phyloP scores from a whole-genome alignment of 2,888 invertebrate genomes.

The Dromius quadrimaculatus region DNA sequence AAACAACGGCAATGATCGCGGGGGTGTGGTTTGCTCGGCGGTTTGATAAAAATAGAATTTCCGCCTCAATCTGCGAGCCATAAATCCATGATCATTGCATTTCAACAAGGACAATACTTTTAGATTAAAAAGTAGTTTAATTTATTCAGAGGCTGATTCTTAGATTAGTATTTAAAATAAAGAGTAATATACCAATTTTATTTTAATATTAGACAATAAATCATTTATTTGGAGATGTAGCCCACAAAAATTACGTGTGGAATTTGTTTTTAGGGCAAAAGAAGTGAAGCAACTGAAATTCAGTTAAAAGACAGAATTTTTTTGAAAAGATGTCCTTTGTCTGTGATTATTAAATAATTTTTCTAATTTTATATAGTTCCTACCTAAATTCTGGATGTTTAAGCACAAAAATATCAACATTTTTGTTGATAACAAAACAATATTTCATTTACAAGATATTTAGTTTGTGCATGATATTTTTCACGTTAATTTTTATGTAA shows the following conservation, averaged over 20 bases:
- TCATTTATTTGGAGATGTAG: not conserved
- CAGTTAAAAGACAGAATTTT: too few relatives aligned
- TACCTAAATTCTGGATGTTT: too few relatives aligned
- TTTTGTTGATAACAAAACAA: too few relatives aligned
- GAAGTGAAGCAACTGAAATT: not conserved
- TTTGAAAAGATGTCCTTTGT: conserved; percentile 26
- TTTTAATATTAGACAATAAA: not conserved
- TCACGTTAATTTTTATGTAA: not conserved
- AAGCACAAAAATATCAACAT: too few relatives aligned
- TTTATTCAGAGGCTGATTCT: conserved; percentile 2
- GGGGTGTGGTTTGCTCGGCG: not conserved
- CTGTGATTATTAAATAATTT: conserved; percentile 23
- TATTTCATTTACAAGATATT: too few relatives aligned
- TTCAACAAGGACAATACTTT: not conserved
- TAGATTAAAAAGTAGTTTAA: conserved; percentile 23
- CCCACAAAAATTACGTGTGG: not conserved
- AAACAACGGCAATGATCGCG: conserved; percentile 5
- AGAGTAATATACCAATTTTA: not conserved
- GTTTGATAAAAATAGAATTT: not conserved
- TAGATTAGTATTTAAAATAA: conserved; percentile 8
- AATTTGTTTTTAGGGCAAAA: not conserved
- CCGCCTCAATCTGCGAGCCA: not conserved
- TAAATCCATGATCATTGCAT: not conserved
- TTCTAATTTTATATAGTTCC: not conserved
- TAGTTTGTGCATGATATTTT: too few relatives aligned